A percentile compares a stretch with the other conserved stretches of the same genome.
Evolutionary conservation across 2,113 vertebrate genomes (phyloP).

Genomic region (Perccottus glenii): DNA sequence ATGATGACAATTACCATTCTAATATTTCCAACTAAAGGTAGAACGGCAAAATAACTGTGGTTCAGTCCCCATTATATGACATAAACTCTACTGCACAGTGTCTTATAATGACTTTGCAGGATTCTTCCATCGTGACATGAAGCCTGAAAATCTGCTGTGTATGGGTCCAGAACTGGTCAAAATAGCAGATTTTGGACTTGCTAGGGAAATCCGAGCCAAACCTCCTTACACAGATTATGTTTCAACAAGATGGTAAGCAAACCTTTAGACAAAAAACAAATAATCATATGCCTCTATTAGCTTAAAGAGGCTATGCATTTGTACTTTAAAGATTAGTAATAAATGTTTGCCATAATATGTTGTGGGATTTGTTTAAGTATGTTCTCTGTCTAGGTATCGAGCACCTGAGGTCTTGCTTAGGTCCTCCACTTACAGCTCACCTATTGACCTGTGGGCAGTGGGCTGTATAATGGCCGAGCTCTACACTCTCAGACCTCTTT

Average conservation of each 20-base stretch:
- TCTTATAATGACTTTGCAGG: conserved; percentile 71
- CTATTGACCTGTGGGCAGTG: conserved; percentile 96
- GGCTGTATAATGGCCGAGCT: conserved; percentile 99
- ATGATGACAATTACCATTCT: background rate
- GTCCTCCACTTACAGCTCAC: conserved; percentile 91
- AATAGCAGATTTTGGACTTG: conserved; percentile 98
- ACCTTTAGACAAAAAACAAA: background rate
- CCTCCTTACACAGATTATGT: conserved; percentile 98
- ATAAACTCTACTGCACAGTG: conserved; percentile 40
- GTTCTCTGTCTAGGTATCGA: conserved; percentile 85
- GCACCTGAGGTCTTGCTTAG: conserved; percentile 95
- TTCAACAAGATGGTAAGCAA: conserved; percentile 92
- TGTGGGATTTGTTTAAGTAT: background rate
- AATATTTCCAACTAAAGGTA: background rate
- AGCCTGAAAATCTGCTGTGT: conserved; percentile 96
- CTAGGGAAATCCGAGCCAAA: conserved; percentile 94
- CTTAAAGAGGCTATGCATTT: no score
- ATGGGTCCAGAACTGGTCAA: conserved; percentile 98
- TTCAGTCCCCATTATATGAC: no score
- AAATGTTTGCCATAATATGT: background rate
- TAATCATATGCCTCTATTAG: no score
- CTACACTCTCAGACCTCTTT: conserved; percentile 94
- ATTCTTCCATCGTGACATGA: conserved; percentile 98
- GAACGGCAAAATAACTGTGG: no score
- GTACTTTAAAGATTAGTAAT: no score